Percentiles rank a stretch among this genome's conserved stretches.
Conservation (phyloP, 2,797 vertebrate genomes). For the Eurystomus glaucurus region DNA sequence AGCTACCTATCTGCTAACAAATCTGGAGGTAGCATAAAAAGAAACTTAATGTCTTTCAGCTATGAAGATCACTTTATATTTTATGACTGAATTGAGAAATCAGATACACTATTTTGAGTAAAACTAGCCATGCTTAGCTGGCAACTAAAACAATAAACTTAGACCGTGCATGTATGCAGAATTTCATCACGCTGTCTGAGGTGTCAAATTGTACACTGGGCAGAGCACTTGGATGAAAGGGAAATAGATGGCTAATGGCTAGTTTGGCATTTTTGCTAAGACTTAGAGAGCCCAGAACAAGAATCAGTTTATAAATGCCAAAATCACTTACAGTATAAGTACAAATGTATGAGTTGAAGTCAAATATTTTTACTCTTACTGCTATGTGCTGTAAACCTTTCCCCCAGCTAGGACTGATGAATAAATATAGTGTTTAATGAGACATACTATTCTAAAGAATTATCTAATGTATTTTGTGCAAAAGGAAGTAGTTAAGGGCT, state of each 20-base stretch:
- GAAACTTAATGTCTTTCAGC: neutral
- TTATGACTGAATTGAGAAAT: neutral
- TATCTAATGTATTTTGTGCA: neutral
- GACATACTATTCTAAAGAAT: neutral
- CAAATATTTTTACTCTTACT: slow-evolving; percentile 9
- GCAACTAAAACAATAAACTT: slow-evolving; percentile 32
- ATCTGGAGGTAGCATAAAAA: neutral
- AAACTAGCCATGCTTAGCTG: neutral
- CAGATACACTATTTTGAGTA: neutral
- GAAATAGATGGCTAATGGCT: slow-evolving; percentile 50
- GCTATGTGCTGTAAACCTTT: slow-evolving; percentile 1
- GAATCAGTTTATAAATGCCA: slow-evolving; percentile 35
- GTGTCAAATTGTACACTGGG: slow-evolving; percentile 10
- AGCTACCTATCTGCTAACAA: neutral
- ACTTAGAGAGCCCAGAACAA: slow-evolving; percentile 59
- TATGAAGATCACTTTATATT: neutral
- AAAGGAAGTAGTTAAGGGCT: neutral
- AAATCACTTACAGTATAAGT: neutral
- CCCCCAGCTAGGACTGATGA: neutral
- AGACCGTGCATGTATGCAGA: neutral
- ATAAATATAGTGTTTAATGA: neutral
- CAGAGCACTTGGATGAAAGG: slow-evolving; percentile 44
- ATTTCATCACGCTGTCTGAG: slow-evolving; percentile 15
- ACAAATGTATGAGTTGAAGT: slow-evolving; percentile 13
- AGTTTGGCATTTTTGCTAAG: slow-evolving; percentile 55